These are phyloP conservation scores for Orthosia gracilis DNA, from an alignment of 2,888 invertebrate genomes.

Conservation along the genomic window DNA sequence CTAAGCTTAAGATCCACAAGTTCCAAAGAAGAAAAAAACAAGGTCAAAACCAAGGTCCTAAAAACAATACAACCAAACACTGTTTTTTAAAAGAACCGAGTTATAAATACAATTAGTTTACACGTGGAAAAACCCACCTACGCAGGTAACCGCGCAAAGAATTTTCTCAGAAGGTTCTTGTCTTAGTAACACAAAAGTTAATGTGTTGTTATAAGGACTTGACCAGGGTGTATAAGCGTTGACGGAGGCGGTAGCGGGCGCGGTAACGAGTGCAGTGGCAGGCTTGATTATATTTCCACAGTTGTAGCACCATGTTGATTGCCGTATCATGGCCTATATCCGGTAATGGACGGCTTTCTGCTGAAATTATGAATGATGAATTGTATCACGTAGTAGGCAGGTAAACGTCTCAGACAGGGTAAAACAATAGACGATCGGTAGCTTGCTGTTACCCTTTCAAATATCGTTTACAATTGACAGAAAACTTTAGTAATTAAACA, in stretches of 20 bases:
- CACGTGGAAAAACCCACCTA: constrained; percentile 1
- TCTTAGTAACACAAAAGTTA: background rate
- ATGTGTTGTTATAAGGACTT: background rate
- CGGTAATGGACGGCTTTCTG: no score
- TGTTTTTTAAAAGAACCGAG: background rate
- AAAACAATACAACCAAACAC: background rate
- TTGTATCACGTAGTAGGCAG: no score
- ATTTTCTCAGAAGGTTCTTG: background rate
- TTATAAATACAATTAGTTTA: background rate
- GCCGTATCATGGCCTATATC: no score
- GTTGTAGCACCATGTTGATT: no score
- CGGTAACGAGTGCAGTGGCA: background rate
- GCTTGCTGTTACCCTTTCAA: no score
- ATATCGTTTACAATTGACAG: no score
- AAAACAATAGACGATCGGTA: background rate
- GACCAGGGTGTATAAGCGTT: background rate
- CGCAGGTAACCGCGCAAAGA: background rate
- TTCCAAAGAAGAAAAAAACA: background rate
- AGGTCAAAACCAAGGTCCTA: background rate
- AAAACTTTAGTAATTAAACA: no score
- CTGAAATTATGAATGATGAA: no score
- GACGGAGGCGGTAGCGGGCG: background rate
- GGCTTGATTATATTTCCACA: background rate
- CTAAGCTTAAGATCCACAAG: background rate
- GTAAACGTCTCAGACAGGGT: background rate